Evolutionary conservation across 2,888 invertebrate genomes (phyloP).

Genomic region (Dichetophora obliterata): DNA sequence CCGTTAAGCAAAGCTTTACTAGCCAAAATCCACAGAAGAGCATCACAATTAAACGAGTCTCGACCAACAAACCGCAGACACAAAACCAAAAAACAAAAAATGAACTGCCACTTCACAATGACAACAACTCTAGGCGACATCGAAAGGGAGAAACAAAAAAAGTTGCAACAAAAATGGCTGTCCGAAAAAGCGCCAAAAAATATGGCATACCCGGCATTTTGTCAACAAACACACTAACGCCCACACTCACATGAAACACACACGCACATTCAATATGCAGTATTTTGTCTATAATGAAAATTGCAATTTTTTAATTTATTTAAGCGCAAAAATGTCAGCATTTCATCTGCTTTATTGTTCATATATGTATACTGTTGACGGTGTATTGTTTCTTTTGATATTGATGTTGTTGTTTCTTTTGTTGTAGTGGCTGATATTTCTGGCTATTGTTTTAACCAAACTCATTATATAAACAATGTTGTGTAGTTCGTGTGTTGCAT

Average conservation of each 20-base stretch:
- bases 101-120: too few species aligned
- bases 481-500: too few species aligned
- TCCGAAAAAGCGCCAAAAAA: background rate
- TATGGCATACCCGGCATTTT: too few species aligned
- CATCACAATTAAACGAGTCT: constrained; percentile 41
- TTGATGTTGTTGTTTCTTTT: background rate
- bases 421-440: background rate
- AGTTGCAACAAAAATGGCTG: background rate
- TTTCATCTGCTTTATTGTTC: background rate
- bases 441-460: background rate
- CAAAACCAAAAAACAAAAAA: background rate
- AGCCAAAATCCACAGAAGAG: background rate
- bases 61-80: constrained; percentile 29
- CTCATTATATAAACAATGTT: background rate
- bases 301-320: too few species aligned
- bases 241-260: too few species aligned
- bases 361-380: background rate
- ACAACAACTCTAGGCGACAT: background rate
- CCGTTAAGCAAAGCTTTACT: constrained; percentile 17
- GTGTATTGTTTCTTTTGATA: background rate
- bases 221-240: too few species aligned
- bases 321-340: too few species aligned
- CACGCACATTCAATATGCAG: too few species aligned
- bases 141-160: too few species aligned
- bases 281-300: too few species aligned